Evolutionary conservation across 92 coral and sea anemone species (phyloP), one percentile per base, ranked within the genome.

Genomic region (Isaurus tuberculatus): DNA sequence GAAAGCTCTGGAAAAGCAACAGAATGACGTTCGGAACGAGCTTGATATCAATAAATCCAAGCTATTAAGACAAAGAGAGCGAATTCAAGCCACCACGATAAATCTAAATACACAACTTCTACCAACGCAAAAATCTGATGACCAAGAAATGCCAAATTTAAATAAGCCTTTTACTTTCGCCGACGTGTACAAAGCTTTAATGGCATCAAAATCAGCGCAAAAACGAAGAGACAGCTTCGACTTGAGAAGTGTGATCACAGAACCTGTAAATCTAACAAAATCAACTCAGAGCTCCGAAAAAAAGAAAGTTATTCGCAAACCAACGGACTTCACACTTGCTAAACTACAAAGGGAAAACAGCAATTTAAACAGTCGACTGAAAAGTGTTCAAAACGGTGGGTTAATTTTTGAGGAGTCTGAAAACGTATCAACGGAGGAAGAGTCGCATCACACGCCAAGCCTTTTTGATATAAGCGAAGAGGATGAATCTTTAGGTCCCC

Each of bases 271-370:
- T 49, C 43, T 74, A 20, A 29, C 42, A 40, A 75, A 71, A 15
- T 55, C 91, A 26, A 95, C 98, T 10, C 79, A 57, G 60, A 95
- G 98, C 64, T 95, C 86, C 71, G 97, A 95, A 67, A 81, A 20
- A 28, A 95, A 95, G 87, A 94, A 91, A 75, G 88, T 89, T 1
- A 80, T 64, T 26, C 92, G 98, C 13, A 95, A 95, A 75, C 91
- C 92, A 10, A 79, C 83, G 19, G 88, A 79, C 33, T 91, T 95
- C 64, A 86, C 97, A 17, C 89, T 95, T 1, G 90, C 79, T 42
- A 89, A 93, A 31, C 61, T 95, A 34, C 97, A 93, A 79, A 92
- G 79, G 26, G 94, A 91, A 6, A 86, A 92, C 71, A 92, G 86
- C 65, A 88, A 72, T 46, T 68, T 92, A 20, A 86, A 80, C 10